These are phyloP conservation scores for Sorex araneus DNA, from an alignment of 2,113 vertebrate genomes.

Conservation along the genomic window DNA sequence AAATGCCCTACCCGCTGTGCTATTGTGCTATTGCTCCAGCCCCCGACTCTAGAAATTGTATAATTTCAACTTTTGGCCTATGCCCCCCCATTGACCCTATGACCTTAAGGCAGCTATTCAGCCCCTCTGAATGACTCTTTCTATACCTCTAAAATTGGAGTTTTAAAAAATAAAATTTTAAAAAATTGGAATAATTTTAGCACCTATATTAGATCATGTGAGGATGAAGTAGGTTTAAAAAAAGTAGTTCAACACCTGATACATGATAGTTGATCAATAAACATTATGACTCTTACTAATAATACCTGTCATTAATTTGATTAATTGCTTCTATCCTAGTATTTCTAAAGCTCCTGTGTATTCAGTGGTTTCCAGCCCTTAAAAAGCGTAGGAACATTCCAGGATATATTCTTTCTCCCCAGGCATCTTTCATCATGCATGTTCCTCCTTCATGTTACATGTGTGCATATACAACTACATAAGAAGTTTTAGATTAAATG, in stretches of 20 bases:
- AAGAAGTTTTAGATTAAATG: not conserved
- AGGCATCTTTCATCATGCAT: not conserved
- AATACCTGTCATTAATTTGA: not conserved
- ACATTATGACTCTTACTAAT: not conserved
- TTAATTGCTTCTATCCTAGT: not conserved
- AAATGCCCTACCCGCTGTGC: no score
- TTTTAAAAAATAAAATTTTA: no score
- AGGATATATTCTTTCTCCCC: not conserved
- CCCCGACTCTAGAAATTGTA: no score
- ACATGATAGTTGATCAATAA: not conserved
- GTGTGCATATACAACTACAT: not conserved
- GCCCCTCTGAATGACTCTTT: not conserved
- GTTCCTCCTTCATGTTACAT: not conserved
- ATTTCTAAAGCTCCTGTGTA: not conserved
- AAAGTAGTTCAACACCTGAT: not conserved
- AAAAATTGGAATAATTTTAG: not conserved
- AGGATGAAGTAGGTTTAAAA: not conserved
- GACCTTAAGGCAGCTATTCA: not conserved
- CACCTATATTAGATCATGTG: not conserved
- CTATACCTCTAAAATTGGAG: not conserved
- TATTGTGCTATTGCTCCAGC: no score
- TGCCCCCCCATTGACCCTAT: not conserved
- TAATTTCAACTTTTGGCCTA: not conserved
- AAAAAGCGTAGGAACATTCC: not conserved
- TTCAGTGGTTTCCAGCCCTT: not conserved